These are phyloP conservation scores for Hemibagrus wyckioides DNA, from an alignment of 2,113 vertebrate species.

Conservation along the genomic window DNA sequence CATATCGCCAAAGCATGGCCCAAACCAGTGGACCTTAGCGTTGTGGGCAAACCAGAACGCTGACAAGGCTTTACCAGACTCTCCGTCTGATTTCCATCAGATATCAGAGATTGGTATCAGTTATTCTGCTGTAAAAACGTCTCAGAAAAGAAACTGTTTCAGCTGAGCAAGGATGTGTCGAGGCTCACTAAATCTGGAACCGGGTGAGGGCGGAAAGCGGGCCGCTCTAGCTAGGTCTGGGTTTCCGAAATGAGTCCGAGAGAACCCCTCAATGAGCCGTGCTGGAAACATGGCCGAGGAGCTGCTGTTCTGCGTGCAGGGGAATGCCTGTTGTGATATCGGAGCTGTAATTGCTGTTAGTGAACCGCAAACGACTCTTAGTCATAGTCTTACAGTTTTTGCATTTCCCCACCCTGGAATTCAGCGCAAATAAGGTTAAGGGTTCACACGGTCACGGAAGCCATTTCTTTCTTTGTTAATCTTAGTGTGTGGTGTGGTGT, in stretches of 20 bases:
- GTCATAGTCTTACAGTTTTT: slow-evolving; percentile 64
- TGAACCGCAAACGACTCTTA: slow-evolving; percentile 68
- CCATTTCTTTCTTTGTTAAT: slow-evolving; percentile 43
- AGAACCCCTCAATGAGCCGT: slow-evolving; percentile 68
- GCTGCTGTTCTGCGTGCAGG: slow-evolving; percentile 63
- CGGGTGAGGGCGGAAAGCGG: slow-evolving; percentile 65
- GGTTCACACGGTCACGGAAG: slow-evolving; percentile 67
- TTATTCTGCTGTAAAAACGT: slow-evolving; percentile 8
- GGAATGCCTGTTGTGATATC: slow-evolving; percentile 67
- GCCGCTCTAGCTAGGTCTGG: slow-evolving; percentile 53
- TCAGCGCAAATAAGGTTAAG: slow-evolving; percentile 61
- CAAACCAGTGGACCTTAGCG: slow-evolving; percentile 61
- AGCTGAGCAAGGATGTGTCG: slow-evolving; percentile 70
- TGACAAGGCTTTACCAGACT: slow-evolving; percentile 70
- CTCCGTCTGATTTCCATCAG: slow-evolving; percentile 78
- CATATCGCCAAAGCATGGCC: slow-evolving; percentile 47
- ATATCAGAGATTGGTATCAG: slow-evolving; percentile 72
- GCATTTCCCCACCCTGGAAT: slow-evolving; percentile 62
- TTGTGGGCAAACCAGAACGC: slow-evolving; percentile 69
- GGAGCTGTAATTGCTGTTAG: slow-evolving; percentile 68
- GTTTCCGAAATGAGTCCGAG: slow-evolving; percentile 70
- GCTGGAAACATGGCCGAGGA: slow-evolving; percentile 63
- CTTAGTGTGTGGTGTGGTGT: slow-evolving; percentile 29
- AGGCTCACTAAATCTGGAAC: slow-evolving; percentile 70
- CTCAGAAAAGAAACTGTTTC: slow-evolving; percentile 29